Percentiles rank a stretch among this genome's conserved stretches.
Evolutionary conservation across 2,797 vertebrate species (phyloP).

Genomic region (Cossypha caffra): DNA sequence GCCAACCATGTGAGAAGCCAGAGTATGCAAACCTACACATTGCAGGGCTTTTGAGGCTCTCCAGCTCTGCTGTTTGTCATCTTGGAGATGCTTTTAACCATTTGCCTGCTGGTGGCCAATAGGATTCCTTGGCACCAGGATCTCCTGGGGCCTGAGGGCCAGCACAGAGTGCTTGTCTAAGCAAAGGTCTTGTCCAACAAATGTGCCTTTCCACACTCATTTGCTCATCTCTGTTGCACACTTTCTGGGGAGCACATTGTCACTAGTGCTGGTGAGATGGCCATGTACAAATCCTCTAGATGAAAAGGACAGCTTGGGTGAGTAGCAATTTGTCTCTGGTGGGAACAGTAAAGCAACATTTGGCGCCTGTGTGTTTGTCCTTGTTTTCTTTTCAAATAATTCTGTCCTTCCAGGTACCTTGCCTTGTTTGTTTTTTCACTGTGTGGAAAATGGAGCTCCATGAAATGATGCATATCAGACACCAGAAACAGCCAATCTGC

Average conservation of each 20-base stretch:
- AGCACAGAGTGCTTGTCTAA: not conserved
- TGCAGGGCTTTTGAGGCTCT: conserved; percentile 4
- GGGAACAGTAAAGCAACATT: not conserved
- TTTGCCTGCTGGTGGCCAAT: not conserved
- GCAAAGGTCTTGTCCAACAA: not conserved
- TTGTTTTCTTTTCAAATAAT: not conserved
- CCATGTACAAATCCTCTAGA: accelerated
- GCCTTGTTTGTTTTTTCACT: not conserved
- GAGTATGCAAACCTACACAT: not conserved
- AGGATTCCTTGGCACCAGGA: not conserved
- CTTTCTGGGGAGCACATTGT: not conserved
- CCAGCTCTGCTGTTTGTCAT: not conserved
- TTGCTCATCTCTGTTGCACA: not conserved
- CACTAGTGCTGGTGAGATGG: not conserved
- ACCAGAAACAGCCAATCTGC: conserved; percentile 6
- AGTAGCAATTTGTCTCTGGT: not conserved
- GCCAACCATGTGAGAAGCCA: not conserved
- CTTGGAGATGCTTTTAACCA: not conserved
- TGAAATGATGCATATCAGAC: conserved; percentile 36
- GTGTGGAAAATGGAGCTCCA: not conserved
- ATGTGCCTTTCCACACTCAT: not conserved
- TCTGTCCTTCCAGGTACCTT: not conserved
- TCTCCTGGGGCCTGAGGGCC: not conserved
- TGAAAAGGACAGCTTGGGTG: not conserved
- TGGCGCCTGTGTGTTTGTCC: not conserved